These are phyloP conservation scores for Rhodophaea formosa DNA, from an alignment of 2,888 invertebrate genomes.

Conservation along the genomic window DNA sequence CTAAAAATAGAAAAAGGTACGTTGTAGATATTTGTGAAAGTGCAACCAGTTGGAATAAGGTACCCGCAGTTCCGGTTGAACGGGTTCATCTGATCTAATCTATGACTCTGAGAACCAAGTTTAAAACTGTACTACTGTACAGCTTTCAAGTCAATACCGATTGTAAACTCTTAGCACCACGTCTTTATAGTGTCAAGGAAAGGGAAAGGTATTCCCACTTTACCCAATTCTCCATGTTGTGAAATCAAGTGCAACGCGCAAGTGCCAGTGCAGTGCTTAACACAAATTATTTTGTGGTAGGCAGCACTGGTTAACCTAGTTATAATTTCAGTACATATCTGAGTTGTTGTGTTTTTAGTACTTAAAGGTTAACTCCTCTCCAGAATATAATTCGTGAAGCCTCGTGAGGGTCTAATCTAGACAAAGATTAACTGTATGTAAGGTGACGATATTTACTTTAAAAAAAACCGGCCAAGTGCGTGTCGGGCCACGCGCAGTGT, in stretches of 20 bases:
- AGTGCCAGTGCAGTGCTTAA: neutral
- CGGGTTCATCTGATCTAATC: slow-evolving; percentile 14
- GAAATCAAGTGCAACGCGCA: slow-evolving; percentile 10
- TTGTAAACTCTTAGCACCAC: neutral
- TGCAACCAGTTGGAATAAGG: slow-evolving; percentile 12
- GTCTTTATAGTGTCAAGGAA: slow-evolving; percentile 8
- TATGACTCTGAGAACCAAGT: neutral
- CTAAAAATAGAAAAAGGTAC: slow-evolving; percentile 12
- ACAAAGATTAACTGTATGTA: too few relatives aligned
- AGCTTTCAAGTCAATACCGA: neutral
- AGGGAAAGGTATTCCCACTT: slow-evolving; percentile 14
- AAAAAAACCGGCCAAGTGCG: too few relatives aligned
- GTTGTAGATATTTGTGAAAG: slow-evolving; percentile 14
- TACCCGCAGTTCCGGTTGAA: slow-evolving; percentile 12
- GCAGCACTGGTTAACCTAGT: neutral
- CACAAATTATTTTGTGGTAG: neutral
- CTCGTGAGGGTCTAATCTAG: too few relatives aligned
- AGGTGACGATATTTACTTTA: too few relatives aligned
- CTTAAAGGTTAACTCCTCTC: too few relatives aligned
- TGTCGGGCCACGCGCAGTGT: too few relatives aligned
- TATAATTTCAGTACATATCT: too few relatives aligned
- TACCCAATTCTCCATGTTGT: slow-evolving; percentile 13
- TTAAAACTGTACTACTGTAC: neutral
- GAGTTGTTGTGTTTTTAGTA: too few relatives aligned
- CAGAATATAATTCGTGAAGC: too few relatives aligned